Conservation (phyloP, 2,888 invertebrate genomes). For the Philhelius pedissequus region DNA sequence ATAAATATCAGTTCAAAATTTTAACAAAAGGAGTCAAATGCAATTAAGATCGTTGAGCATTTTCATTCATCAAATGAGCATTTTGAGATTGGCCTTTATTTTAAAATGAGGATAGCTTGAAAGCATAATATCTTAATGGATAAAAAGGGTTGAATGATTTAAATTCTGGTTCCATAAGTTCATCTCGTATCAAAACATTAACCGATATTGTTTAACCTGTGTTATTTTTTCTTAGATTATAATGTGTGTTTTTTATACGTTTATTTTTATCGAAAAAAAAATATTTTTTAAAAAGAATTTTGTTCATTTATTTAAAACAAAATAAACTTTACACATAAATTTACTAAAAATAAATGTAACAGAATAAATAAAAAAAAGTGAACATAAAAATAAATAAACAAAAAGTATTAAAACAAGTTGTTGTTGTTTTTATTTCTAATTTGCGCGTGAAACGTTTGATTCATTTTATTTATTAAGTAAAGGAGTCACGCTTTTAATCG, state of each 20-base stretch:
- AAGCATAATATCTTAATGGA: too few relatives aligned
- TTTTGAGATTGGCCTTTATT: too few relatives aligned
- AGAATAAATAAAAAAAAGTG: conserved; percentile 28
- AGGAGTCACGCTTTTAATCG: conserved; percentile 17
- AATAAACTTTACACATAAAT: conserved; percentile 50
- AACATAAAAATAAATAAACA: conserved; percentile 16
- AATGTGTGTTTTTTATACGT: conserved; percentile 62
- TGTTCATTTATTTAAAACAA: conserved; percentile 54
- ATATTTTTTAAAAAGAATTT: conserved; percentile 30
- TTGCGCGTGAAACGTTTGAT: background rate
- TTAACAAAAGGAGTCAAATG: too few relatives aligned
- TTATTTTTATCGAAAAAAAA: conserved; percentile 40
- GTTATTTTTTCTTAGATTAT: conserved; percentile 27
- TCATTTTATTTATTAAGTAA: background rate
- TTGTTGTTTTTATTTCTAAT: background rate
- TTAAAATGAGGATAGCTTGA: too few relatives aligned
- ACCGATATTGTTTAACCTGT: too few relatives aligned
- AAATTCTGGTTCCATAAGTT: too few relatives aligned
- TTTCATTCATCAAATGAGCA: too few relatives aligned
- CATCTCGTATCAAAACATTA: too few relatives aligned
- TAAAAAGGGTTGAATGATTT: too few relatives aligned
- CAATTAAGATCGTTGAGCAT: too few relatives aligned
- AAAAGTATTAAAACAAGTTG: conserved; percentile 1
- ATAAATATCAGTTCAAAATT: too few relatives aligned
- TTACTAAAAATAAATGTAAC: conserved; percentile 64